These are phyloP conservation scores for Macaria liturata DNA, from an alignment of 2,888 invertebrate species.

Conservation along the genomic window DNA sequence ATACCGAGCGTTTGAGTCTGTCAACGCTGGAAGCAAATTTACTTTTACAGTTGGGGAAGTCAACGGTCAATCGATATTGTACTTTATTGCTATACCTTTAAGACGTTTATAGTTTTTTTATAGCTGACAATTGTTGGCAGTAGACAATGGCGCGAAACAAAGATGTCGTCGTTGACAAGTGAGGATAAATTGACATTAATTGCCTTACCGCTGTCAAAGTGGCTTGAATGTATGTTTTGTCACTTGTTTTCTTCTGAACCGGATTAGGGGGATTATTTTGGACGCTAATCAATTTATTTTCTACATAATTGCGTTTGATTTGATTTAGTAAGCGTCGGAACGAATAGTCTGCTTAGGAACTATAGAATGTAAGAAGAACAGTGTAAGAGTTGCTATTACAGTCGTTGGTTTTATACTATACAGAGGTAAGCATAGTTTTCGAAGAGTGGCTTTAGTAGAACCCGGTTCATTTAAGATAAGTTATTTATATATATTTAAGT, in stretches of 20 bases:
- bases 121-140: slow-evolving; percentile 37
- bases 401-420: too few species aligned
- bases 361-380: too few species aligned
- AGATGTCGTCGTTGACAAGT: slow-evolving; percentile 66
- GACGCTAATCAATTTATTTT: slow-evolving; percentile 64
- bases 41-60: slow-evolving; percentile 29
- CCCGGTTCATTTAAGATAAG: too few species aligned
- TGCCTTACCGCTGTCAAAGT: slow-evolving; percentile 60
- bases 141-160: slow-evolving; percentile 63
- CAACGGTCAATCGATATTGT: slow-evolving; percentile 39
- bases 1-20: slow-evolving; percentile 46
- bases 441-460: too few species aligned
- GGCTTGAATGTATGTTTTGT: slow-evolving; percentile 52
- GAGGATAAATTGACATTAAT: slow-evolving; percentile 79
- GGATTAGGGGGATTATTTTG: slow-evolving; percentile 51
- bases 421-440: too few species aligned
- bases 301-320: slow-evolving; percentile 61
- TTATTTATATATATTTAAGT: too few species aligned
- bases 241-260: slow-evolving; percentile 42
- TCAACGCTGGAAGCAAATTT: slow-evolving; percentile 33
- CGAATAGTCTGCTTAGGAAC: not conserved
- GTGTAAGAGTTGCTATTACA: too few species aligned
- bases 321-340: slow-evolving; percentile 47
- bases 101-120: slow-evolving; percentile 40
- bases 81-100: slow-evolving; percentile 38